phyloP scores from a whole-genome alignment of 2,797 vertebrate species.

The Sylvilagus floridanus region DNA sequence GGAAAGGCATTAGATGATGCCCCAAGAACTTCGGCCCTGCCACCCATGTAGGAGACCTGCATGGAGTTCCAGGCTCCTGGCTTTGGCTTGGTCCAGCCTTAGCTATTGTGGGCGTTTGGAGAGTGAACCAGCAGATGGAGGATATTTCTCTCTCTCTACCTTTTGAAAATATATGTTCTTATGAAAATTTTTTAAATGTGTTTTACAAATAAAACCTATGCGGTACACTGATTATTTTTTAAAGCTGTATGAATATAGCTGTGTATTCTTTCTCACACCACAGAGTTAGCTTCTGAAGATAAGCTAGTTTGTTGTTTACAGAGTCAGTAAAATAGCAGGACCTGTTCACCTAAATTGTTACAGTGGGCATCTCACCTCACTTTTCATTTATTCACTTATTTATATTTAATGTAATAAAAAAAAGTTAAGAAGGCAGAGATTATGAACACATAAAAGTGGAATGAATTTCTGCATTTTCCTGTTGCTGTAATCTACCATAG shows the following conservation, averaged over 20 bases:
- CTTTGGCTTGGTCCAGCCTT: too few species aligned
- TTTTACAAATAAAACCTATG: background rate
- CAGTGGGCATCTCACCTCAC: background rate
- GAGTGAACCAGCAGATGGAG: too few species aligned
- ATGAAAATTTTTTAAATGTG: background rate
- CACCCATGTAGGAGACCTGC: too few species aligned
- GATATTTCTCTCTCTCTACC: too few species aligned
- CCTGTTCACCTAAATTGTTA: slow-evolving; percentile 36
- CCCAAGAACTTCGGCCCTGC: too few species aligned
- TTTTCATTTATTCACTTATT: slow-evolving; percentile 58
- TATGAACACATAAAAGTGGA: slow-evolving; percentile 3
- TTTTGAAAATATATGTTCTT: too few species aligned
- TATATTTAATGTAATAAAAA: slow-evolving; percentile 73
- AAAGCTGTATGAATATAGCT: background rate
- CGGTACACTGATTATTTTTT: background rate
- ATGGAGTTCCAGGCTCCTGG: too few species aligned
- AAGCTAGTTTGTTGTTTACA: slow-evolving; percentile 44
- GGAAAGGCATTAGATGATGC: too few species aligned
- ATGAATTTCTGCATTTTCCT: slow-evolving; percentile 54
- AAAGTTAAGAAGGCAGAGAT: background rate
- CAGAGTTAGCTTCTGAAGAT: background rate
- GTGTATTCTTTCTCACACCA: background rate
- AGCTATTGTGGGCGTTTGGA: too few species aligned
- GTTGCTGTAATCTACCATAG: slow-evolving; percentile 52
- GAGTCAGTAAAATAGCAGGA: slow-evolving; percentile 41